phyloP scores from a whole-genome alignment of 92 coral and sea anemone species.

The Actinostola sp. region DNA sequence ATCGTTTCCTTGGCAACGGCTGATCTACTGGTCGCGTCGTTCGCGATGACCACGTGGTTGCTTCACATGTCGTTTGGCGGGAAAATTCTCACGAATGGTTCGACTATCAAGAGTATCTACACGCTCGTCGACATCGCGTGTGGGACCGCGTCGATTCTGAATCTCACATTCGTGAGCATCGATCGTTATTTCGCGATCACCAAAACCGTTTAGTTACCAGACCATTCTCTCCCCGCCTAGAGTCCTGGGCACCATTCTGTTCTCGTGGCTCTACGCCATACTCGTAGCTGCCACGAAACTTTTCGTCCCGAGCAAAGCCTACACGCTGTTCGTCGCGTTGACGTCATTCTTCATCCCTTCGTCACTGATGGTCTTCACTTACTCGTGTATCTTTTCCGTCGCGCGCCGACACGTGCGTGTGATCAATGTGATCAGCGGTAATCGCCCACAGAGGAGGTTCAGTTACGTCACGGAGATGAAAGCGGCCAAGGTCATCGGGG shows the following conservation, averaged over 20 bases:
- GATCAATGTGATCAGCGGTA: conserved; percentile 40
- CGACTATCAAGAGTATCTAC: background rate
- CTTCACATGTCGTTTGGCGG: conserved; percentile 20
- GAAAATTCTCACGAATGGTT: background rate
- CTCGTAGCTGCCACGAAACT: conserved; percentile 11
- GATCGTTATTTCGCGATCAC: conserved; percentile 44
- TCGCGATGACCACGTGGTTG: conserved; percentile 42
- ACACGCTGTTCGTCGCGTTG: conserved; percentile 23
- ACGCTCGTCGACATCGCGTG: conserved; percentile 27
- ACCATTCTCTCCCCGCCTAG: conserved; percentile 25
- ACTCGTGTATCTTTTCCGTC: conserved; percentile 45
- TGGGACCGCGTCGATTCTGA: conserved; percentile 45
- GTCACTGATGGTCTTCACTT: conserved; percentile 25
- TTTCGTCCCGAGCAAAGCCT: background rate
- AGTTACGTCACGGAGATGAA: conserved; percentile 54
- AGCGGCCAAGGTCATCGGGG: conserved; percentile 59
- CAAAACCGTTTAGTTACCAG: conserved; percentile 26
- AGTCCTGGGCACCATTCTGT: conserved; percentile 29
- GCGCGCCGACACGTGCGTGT: conserved; percentile 48
- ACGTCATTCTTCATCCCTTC: conserved; percentile 38
- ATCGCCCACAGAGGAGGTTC: conserved; percentile 19
- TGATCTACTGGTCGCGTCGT: conserved; percentile 31
- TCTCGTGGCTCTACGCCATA: conserved; percentile 33
- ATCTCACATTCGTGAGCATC: conserved; percentile 38
- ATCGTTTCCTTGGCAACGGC: conserved; percentile 56